Conservation (phyloP, 2,888 invertebrate genomes). For the Branchellion lobata region DNA sequence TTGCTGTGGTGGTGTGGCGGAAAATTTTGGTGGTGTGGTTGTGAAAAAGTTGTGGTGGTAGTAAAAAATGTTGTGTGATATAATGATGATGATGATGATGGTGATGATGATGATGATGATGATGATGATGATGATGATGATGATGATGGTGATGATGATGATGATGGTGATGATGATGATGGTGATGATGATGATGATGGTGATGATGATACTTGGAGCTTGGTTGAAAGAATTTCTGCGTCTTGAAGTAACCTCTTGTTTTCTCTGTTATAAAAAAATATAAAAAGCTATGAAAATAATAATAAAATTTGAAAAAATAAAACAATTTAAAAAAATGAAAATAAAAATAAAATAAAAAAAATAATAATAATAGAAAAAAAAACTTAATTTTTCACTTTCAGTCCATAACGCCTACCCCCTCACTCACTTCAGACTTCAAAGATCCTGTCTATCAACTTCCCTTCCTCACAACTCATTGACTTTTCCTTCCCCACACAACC, state of each 20-base stretch:
- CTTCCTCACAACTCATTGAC: too few species aligned
- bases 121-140: slow-evolving; percentile 34
- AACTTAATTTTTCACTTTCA: too few species aligned
- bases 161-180: slow-evolving; percentile 1
- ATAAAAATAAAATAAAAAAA: background rate
- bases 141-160: slow-evolving; percentile 10
- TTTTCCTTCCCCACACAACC: too few species aligned
- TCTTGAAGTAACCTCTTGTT: background rate
- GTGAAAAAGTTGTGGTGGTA: too few species aligned
- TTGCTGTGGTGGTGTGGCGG: too few species aligned
- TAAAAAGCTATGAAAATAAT: background rate
- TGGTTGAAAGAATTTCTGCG: background rate
- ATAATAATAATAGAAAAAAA: background rate
- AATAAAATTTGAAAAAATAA: background rate
- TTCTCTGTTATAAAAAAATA: background rate
- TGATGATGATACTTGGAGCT: background rate
- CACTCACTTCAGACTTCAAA: too few species aligned
- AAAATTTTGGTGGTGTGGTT: too few species aligned
- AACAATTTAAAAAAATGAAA: too few species aligned
- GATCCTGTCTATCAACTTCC: too few species aligned
- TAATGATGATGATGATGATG: slow-evolving; percentile 41
- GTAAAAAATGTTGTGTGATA: too few species aligned
- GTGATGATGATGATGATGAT: slow-evolving; percentile 33
- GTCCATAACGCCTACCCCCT: too few species aligned
- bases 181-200: background rate